phyloP scores from a whole-genome alignment of 2,888 invertebrate species.

The Leptura quadrifasciata region DNA sequence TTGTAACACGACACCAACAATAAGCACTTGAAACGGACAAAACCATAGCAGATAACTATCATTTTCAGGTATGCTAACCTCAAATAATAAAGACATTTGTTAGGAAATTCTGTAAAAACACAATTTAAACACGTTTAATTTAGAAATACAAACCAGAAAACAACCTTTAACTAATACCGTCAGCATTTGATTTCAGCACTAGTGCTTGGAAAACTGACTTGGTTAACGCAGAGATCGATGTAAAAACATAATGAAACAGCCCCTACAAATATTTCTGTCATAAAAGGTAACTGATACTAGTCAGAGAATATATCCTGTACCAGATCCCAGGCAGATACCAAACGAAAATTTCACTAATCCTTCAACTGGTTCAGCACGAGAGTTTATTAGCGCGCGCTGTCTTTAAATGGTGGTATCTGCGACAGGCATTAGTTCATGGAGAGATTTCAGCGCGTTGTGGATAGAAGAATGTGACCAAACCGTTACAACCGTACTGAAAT shows the following conservation, averaged over 20 bases:
- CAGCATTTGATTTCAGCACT: conserved; percentile 46
- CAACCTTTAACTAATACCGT: conserved; percentile 51
- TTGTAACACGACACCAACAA: conserved; percentile 40
- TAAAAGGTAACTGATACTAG: conserved; percentile 41
- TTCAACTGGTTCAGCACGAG: conserved; percentile 23
- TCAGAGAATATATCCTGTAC: conserved; percentile 27
- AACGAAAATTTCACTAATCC: conserved; percentile 16
- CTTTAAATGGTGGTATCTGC: conserved; percentile 37
- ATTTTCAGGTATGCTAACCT: conserved; percentile 59
- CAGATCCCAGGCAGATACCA: conserved; percentile 24
- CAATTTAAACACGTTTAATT: conserved; percentile 63
- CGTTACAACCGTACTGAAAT: conserved; percentile 29
- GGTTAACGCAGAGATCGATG: conserved; percentile 30
- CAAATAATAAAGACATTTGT: conserved; percentile 63
- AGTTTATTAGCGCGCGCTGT: conserved; percentile 23
- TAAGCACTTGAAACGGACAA: conserved; percentile 50
- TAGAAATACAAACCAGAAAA: conserved; percentile 63
- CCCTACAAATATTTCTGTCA: conserved; percentile 36
- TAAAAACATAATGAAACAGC: conserved; percentile 41
- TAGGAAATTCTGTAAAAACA: conserved; percentile 59
- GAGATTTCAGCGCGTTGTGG: conserved; percentile 22
- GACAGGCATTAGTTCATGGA: conserved; percentile 6
- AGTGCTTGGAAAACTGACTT: not conserved
- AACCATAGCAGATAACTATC: conserved; percentile 59
- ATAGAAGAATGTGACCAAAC: not conserved